phyloP scores from a whole-genome alignment of 2,797 vertebrate species.

The Sebastes steindachneri region DNA sequence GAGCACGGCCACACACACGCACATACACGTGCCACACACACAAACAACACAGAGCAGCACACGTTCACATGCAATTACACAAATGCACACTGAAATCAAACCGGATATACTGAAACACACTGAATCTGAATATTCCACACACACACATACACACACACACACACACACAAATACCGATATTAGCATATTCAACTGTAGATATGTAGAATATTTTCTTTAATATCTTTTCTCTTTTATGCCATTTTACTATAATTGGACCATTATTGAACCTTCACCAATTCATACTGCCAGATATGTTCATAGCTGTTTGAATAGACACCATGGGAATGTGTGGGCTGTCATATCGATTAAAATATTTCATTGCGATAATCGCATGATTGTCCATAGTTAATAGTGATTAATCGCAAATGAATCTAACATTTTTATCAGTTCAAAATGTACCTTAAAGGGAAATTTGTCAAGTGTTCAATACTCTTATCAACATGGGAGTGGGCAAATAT shows the following conservation, averaged over 20 bases:
- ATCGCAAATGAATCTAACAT: no score
- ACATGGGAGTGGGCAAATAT: no score
- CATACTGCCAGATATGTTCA: conserved; percentile 15
- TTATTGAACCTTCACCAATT: conserved; percentile 11
- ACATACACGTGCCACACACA: background rate
- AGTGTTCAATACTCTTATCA: no score
- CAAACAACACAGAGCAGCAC: conserved; percentile 8
- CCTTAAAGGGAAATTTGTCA: no score
- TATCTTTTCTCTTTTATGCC: background rate
- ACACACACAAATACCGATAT: background rate
- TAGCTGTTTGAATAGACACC: conserved; percentile 18
- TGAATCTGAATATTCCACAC: background rate
- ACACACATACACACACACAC: background rate
- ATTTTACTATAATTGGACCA: conserved; percentile 9
- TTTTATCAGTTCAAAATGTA: no score
- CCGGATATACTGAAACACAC: background rate
- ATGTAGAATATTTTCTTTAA: background rate
- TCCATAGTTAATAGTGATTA: no score
- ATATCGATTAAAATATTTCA: no score
- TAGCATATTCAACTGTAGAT: background rate
- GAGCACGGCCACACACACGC: conserved; percentile 51
- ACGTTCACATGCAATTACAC: conserved; percentile 9
- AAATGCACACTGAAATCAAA: conserved; percentile 10
- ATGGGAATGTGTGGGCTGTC: background rate
- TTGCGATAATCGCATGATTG: no score